Evolutionary conservation across 2,888 invertebrate genomes (phyloP).

Genomic region (Cordilura impudica): DNA sequence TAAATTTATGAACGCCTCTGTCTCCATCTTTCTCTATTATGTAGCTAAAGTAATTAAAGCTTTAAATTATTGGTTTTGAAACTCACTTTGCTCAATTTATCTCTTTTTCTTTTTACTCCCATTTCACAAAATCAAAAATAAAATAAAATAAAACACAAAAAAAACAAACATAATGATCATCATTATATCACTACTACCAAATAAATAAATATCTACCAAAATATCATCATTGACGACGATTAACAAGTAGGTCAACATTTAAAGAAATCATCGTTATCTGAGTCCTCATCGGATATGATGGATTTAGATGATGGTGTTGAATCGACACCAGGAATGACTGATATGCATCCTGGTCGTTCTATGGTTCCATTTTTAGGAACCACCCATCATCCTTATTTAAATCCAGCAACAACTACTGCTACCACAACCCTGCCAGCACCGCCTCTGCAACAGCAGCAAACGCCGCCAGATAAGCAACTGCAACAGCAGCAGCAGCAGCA

Average conservation of each 20-base stretch:
- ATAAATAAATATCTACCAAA: background rate
- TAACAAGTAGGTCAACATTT: slow-evolving; percentile 86
- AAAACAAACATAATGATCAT: slow-evolving; percentile 14
- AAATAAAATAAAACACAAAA: too few species aligned
- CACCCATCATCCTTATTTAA: slow-evolving; percentile 70
- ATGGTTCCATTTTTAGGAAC: slow-evolving; percentile 78
- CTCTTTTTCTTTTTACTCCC: slow-evolving; percentile 72
- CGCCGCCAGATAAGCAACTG: slow-evolving; percentile 63
- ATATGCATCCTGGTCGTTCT: slow-evolving; percentile 77
- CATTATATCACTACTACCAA: background rate
- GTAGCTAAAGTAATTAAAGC: background rate
- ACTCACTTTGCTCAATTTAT: slow-evolving; percentile 62
- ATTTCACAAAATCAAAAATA: slow-evolving; percentile 59
- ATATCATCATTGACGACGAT: slow-evolving; percentile 15
- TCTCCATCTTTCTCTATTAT: background rate
- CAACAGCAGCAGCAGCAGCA: slow-evolving; percentile 68
- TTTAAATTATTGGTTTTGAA: background rate
- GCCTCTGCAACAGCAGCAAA: slow-evolving; percentile 65
- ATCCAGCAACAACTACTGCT: slow-evolving; percentile 66
- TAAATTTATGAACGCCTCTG: background rate
- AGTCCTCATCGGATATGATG: slow-evolving; percentile 94
- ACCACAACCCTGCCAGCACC: slow-evolving; percentile 63
- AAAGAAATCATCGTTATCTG: slow-evolving; percentile 92
- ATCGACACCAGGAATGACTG: slow-evolving; percentile 78
- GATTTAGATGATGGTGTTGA: slow-evolving; percentile 92